These are phyloP conservation scores for Rhimphoctona megacephalus DNA, from an alignment of 2,888 invertebrate species.

Conservation along the genomic window DNA sequence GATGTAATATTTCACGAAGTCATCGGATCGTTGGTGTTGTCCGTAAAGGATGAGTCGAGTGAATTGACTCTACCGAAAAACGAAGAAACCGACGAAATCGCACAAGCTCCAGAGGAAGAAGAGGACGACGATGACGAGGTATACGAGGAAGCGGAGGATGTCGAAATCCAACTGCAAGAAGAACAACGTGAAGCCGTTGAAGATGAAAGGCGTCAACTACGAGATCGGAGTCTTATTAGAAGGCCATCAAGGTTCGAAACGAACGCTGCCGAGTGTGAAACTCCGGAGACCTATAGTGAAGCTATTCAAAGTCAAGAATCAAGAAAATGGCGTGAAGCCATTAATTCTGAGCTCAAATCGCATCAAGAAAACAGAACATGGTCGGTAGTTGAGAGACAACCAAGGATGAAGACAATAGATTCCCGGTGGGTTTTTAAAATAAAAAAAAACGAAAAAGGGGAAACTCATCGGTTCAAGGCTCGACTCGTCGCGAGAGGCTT, in stretches of 20 bases:
- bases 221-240: slow-evolving; percentile 13
- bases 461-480: slow-evolving; percentile 60
- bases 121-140: no score
- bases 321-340: slow-evolving; percentile 58
- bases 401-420: slow-evolving; percentile 50
- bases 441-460: slow-evolving; percentile 9
- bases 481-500: slow-evolving; percentile 65
- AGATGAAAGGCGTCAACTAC: neutral
- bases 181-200: neutral
- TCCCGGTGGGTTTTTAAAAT: slow-evolving; percentile 11
- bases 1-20: neutral
- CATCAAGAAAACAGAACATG: slow-evolving; percentile 64
- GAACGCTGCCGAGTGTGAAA: slow-evolving; percentile 3
- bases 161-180: no score
- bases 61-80: no score
- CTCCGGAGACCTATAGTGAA: slow-evolving; percentile 56
- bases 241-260: slow-evolving; percentile 19
- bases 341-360: slow-evolving; percentile 57
- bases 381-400: slow-evolving; percentile 48
- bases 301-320: slow-evolving; percentile 34
- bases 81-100: no score
- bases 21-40: no score
- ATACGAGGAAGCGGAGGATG: no score
- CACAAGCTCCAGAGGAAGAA: no score
- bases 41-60: no score